These are phyloP conservation scores for Ciona savignyi DNA, from an alignment of 23 tunicate genomes.

Conservation along the genomic window DNA sequence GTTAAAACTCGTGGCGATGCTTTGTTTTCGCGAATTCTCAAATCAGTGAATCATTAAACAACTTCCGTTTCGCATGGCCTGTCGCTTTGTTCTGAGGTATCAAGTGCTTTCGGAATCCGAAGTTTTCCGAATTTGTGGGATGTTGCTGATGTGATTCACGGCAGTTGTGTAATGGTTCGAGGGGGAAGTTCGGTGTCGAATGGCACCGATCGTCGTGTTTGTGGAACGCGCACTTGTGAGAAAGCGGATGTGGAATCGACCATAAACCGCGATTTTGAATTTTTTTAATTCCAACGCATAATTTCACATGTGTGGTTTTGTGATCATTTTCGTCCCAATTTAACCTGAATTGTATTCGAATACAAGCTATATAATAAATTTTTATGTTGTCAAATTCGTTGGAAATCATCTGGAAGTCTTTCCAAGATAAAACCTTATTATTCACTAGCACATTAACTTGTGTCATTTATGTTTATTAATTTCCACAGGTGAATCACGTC, in stretches of 20 bases:
- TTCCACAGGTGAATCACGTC: slow-evolving; percentile 69
- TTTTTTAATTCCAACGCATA: too few relatives aligned
- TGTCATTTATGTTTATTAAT: background rate
- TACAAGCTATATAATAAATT: too few relatives aligned
- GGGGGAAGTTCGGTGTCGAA: background rate
- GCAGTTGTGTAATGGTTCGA: background rate
- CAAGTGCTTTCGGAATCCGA: background rate
- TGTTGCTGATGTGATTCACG: background rate
- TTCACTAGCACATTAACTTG: too few relatives aligned
- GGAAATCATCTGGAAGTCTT: too few relatives aligned
- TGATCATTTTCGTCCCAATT: too few relatives aligned
- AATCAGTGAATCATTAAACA: background rate
- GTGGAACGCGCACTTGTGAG: slow-evolving; percentile 1
- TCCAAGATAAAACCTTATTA: too few relatives aligned
- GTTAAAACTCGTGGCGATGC: background rate
- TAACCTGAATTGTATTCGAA: too few relatives aligned
- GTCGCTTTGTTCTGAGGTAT: background rate
- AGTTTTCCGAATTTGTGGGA: background rate
- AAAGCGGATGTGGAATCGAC: slow-evolving; percentile 5
- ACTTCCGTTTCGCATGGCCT: background rate
- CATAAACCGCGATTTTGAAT: background rate
- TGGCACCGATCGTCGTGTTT: background rate
- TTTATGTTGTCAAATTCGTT: too few relatives aligned
- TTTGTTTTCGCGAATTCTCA: background rate
- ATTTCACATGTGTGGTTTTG: too few relatives aligned